Evolutionary conservation across 2,888 invertebrate species (phyloP), one percentile per base, ranked within the genome.

Genomic region (Zaprionus lineosus): DNA sequence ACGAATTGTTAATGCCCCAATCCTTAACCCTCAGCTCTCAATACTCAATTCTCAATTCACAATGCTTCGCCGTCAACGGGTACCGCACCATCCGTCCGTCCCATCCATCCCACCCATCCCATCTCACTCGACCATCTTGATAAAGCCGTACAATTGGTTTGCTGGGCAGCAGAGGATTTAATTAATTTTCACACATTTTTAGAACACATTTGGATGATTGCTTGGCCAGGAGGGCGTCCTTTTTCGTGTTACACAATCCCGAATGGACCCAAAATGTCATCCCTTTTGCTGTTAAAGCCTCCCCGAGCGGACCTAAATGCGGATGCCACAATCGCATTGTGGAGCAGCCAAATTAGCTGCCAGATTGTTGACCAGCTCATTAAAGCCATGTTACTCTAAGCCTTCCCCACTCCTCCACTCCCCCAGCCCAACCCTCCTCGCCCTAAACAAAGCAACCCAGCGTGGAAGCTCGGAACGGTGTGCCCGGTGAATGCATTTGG

Each of bases 361-460:
- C 40, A 33, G 37, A 37, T 50, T 44, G 67, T 41, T 53, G 62
- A 59, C 31, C 59, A 78, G 84, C 77, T 74, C 82, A 78, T 78
- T 84, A 78, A 77, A 77, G 74, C 36, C 72, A 58, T 68, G 74
- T 84, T 78, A 77, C 50, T 57, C 34, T 74, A 65, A 55, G 65
- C 57, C 51, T 46, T 73, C n/a, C n/a, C n/a, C n/a, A n/a, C n/a
- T n/a, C n/a, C n/a, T n/a, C n/a, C n/a, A n/a, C n/a, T n/a, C n/a
- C n/a, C n/a, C n/a, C n/a, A n/a, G n/a, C n/a, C n/a, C n/a, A n/a
- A n/a, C n/a, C n/a, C n/a, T n/a, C n/a, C n/a, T n/a, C n/a, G n/a
- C n/a, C n/a, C n/a, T n/a, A n/a, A n/a, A n/a, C n/a, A n/a, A n/a
- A n/a, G n/a, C n/a, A n/a, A n/a, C n/a, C n/a, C n/a, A n/a, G n/a